phyloP scores from a whole-genome alignment of 2,797 vertebrate genomes.

The Thaleichthys pacificus region DNA sequence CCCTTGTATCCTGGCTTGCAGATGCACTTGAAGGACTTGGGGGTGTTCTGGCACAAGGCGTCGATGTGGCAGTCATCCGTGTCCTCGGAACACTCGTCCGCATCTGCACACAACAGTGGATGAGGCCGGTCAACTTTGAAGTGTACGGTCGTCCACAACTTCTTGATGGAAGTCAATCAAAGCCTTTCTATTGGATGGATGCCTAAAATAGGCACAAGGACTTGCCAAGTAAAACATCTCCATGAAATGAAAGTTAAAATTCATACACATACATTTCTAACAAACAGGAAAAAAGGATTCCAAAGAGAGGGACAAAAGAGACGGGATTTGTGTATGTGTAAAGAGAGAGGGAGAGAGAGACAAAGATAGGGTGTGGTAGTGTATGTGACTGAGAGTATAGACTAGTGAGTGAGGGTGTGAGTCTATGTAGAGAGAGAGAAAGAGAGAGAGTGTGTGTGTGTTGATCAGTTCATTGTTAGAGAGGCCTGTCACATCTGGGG shows the following conservation, averaged over 20 bases:
- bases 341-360: too few relatives aligned
- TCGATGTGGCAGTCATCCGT: conserved; percentile 97
- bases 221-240: too few relatives aligned
- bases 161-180: not conserved
- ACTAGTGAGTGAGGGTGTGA: not conserved
- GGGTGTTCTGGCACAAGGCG: conserved; percentile 94
- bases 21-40: conserved; percentile 93
- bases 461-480: conserved; percentile 57
- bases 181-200: not conserved
- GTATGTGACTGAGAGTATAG: not conserved
- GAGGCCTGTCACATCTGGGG: conserved; percentile 62
- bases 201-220: too few relatives aligned
- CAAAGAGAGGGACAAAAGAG: too few relatives aligned
- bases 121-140: not conserved
- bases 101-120: conserved; percentile 67
- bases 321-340: too few relatives aligned
- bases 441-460: not conserved
- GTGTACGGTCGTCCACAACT: not conserved
- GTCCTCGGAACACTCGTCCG: conserved; percentile 88
- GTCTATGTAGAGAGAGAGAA: not conserved
- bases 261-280: too few relatives aligned
- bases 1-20: conserved; percentile 96
- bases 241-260: too few relatives aligned
- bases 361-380: too few relatives aligned
- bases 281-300: not conserved